These are phyloP conservation scores for Siniperca obscura DNA, from an alignment of 2,797 vertebrate species.

Conservation along the genomic window DNA sequence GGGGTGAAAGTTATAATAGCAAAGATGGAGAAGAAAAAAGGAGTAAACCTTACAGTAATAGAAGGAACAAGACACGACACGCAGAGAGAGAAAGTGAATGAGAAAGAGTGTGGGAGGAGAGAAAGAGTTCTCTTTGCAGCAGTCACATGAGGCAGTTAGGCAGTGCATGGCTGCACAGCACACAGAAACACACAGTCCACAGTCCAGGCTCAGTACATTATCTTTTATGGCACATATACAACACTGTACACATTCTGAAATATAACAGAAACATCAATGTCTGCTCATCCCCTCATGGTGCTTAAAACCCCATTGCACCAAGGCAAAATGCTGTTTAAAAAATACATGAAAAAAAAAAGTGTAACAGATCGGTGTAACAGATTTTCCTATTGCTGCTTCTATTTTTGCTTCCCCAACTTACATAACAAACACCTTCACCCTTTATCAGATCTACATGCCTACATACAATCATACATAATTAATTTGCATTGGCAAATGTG, in stretches of 20 bases:
- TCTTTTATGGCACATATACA: slow-evolving; percentile 44
- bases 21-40: not conserved
- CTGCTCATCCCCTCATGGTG: slow-evolving; percentile 14
- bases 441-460: not conserved
- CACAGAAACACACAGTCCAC: slow-evolving; percentile 31
- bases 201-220: slow-evolving; percentile 14
- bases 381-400: slow-evolving; percentile 10
- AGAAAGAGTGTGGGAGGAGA: slow-evolving; percentile 30
- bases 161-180: slow-evolving; percentile 50
- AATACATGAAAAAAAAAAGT: not conserved
- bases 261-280: slow-evolving; percentile 28
- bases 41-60: not conserved
- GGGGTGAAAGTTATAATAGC: not conserved
- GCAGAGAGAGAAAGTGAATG: not conserved
- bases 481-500: too few species aligned
- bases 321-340: slow-evolving; percentile 1
- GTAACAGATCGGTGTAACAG: too few species aligned
- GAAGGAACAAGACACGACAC: slow-evolving; percentile 2
- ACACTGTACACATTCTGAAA: slow-evolving; percentile 23
- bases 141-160: slow-evolving; percentile 54
- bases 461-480: not conserved
- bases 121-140: slow-evolving; percentile 26
- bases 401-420: not conserved
- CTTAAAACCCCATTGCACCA: slow-evolving; percentile 16
- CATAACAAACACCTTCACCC: not conserved